Percentiles rank a stretch among this genome's conserved stretches.
These are phyloP conservation scores for Chloroceryle inda DNA, from an alignment of 2,797 vertebrate species.

Conservation along the genomic window DNA sequence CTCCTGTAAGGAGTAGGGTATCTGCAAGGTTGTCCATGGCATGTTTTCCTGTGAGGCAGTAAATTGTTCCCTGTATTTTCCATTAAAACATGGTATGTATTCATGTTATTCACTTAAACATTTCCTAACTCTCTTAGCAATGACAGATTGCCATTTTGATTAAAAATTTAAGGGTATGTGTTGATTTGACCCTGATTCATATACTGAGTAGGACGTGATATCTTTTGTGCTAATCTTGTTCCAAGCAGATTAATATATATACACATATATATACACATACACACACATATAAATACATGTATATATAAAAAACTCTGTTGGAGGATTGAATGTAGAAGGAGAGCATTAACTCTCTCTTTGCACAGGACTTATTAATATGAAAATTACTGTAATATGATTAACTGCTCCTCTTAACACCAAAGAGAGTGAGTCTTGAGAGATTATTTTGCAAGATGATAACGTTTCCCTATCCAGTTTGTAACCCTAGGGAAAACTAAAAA, in stretches of 20 bases:
- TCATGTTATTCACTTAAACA: not conserved
- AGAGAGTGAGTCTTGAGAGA: slow-evolving; percentile 43
- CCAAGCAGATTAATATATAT: slow-evolving; percentile 4
- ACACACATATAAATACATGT: not conserved
- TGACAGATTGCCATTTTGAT: slow-evolving; percentile 63
- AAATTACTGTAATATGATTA: slow-evolving; percentile 64
- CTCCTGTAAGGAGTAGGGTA: not conserved
- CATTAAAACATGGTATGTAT: not conserved
- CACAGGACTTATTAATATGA: slow-evolving; percentile 48
- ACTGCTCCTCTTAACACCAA: slow-evolving; percentile 37
- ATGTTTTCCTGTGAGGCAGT: not conserved
- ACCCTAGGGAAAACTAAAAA: slow-evolving; percentile 63
- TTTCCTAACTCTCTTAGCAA: slow-evolving; percentile 25
- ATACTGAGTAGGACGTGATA: slow-evolving; percentile 48
- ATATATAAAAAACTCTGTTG: not conserved
- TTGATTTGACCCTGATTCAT: slow-evolving; percentile 57
- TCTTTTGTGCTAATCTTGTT: slow-evolving; percentile 55
- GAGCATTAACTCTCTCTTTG: slow-evolving; percentile 30
- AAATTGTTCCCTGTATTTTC: slow-evolving; percentile 23
- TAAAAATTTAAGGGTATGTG: slow-evolving; percentile 56
- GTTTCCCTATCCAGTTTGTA: slow-evolving; percentile 41
- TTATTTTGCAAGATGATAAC: slow-evolving; percentile 56
- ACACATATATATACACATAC: not conserved
- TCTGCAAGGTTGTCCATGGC: not conserved
- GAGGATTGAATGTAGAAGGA: not conserved